Evolutionary conservation across 2,113 vertebrate genomes (phyloP).

Genomic region (Chaetorhynchus papuensis): DNA sequence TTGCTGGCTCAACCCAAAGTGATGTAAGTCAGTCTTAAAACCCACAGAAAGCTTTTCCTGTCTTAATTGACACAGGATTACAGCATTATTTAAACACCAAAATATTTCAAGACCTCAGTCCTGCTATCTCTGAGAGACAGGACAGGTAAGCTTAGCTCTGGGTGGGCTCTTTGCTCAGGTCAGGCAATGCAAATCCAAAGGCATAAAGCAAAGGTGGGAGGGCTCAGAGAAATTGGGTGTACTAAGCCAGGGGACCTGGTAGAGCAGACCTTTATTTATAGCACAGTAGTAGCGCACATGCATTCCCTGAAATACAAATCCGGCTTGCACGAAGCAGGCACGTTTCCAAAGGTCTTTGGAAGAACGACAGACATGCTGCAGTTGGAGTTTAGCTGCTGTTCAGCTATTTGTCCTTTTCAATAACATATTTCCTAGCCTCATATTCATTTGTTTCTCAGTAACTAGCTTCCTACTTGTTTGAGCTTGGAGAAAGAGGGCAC

Average conservation of each 20-base stretch:
- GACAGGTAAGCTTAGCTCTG: not conserved
- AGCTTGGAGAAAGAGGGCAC: not conserved
- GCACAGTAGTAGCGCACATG: not conserved
- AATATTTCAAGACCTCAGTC: not conserved
- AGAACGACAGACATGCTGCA: not conserved
- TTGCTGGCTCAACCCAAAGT: not conserved
- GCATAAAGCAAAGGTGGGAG: not conserved
- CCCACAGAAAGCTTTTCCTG: not conserved
- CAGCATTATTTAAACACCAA: not conserved
- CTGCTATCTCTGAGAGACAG: not conserved
- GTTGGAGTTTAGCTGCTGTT: not conserved
- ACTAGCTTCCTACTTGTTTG: not conserved
- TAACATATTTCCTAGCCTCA: not conserved
- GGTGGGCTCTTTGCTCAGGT: not conserved
- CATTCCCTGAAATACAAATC: slow-evolving; percentile 21
- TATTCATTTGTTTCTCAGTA: not conserved
- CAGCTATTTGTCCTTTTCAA: not conserved
- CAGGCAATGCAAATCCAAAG: not conserved
- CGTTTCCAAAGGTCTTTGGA: not conserved
- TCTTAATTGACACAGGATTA: not conserved
- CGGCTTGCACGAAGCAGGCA: not conserved
- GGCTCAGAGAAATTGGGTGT: not conserved
- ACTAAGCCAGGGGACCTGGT: not conserved
- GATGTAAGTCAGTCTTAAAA: not conserved
- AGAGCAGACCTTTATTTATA: not conserved